These are phyloP conservation scores for Lutraria lutraria DNA, from an alignment of 2,888 invertebrate genomes.

Conservation along the genomic window DNA sequence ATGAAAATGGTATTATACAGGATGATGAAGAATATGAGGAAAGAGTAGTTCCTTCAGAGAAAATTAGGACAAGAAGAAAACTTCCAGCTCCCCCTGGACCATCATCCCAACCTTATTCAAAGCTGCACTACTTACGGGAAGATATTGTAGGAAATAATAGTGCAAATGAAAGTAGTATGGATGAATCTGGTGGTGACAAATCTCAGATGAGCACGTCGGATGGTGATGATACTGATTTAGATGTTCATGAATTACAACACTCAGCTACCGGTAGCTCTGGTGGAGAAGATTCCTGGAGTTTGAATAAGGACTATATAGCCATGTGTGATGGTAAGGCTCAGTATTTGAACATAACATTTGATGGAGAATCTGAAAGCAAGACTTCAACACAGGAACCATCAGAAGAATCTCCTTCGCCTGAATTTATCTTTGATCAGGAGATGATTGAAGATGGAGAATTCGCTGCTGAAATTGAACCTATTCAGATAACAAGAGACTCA, in stretches of 20 bases:
- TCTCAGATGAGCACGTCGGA: constrained; percentile 37
- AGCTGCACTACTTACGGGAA: constrained; percentile 44
- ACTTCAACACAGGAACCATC: constrained; percentile 65
- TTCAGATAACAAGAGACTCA: constrained; percentile 68
- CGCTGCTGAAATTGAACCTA: constrained; percentile 49
- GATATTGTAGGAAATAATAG: constrained; percentile 24
- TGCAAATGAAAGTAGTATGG: constrained; percentile 46
- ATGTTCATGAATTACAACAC: constrained; percentile 52
- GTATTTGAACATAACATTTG: constrained; percentile 75
- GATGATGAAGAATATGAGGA: constrained; percentile 56
- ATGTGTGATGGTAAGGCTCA: constrained; percentile 67
- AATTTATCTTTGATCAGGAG: constrained; percentile 70
- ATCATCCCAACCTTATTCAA: constrained; percentile 55
- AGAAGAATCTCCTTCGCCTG: constrained; percentile 67
- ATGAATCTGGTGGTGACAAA: constrained; percentile 57
- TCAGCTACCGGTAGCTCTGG: constrained; percentile 66
- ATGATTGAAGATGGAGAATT: constrained; percentile 72
- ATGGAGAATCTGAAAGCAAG: constrained; percentile 70
- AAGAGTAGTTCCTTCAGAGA: constrained; percentile 29
- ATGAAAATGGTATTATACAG: constrained; percentile 66
- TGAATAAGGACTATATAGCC: constrained; percentile 63
- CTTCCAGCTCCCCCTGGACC: constrained; percentile 60
- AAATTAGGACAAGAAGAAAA: constrained; percentile 45
- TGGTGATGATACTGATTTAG: constrained; percentile 43
- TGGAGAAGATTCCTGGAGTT: constrained; percentile 68